Evolutionary conservation across 2,113 vertebrate species (phyloP).

Genomic region (Cacatua alba): DNA sequence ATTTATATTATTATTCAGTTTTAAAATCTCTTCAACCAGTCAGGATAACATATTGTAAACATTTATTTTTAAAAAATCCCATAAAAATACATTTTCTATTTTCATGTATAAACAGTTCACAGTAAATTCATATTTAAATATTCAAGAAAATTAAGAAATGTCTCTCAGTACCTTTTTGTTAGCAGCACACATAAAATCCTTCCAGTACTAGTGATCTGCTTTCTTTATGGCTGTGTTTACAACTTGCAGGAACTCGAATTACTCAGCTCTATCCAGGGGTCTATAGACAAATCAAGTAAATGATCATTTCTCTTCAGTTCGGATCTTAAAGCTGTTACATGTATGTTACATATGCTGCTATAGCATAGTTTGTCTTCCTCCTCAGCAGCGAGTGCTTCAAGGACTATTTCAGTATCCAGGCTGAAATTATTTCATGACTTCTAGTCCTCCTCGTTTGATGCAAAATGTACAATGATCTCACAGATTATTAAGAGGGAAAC

Average conservation of each 20-base stretch:
- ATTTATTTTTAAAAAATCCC: not conserved
- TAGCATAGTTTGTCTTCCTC: not conserved
- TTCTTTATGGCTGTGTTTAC: not conserved
- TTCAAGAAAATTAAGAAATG: not conserved
- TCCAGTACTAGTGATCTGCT: not conserved
- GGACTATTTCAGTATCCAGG: not conserved
- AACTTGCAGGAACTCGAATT: not conserved
- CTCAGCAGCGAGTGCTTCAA: not conserved
- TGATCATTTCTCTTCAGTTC: constrained; percentile 19
- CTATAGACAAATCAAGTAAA: not conserved
- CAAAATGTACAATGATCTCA: not conserved
- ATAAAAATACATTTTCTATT: not conserved
- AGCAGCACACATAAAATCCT: not conserved
- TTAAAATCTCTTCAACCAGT: not conserved
- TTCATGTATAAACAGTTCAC: not conserved
- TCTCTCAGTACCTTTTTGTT: not conserved
- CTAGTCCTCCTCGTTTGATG: not conserved
- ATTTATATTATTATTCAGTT: not conserved
- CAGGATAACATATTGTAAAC: not conserved
- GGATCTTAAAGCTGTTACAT: not conserved
- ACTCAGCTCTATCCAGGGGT: not conserved
- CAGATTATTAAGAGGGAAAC: not conserved
- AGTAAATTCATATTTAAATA: not conserved
- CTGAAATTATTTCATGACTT: not conserved
- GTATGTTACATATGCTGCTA: not conserved